phyloP scores from a whole-genome alignment of 2,888 invertebrate genomes.

The Tortrix viridana region DNA sequence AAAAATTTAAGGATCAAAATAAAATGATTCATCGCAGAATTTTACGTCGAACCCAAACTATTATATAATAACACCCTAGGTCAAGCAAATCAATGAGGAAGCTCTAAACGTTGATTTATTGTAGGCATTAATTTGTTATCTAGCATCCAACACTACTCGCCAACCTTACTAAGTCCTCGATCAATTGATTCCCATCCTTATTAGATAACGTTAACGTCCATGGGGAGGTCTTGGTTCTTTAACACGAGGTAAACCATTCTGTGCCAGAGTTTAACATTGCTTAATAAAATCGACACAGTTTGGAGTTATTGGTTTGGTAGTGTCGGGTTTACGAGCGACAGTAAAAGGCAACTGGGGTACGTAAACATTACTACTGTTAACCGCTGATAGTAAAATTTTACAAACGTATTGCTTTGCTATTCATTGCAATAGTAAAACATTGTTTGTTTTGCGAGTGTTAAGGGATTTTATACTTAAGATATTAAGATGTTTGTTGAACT shows the following conservation, averaged over 20 bases:
- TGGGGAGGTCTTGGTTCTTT: not conserved
- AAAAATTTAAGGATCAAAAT: no score
- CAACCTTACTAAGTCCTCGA: not conserved
- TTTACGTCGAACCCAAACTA: no score
- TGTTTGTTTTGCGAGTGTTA: conserved; percentile 5
- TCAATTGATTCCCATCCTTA: conserved; percentile 7
- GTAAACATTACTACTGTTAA: conserved; percentile 33
- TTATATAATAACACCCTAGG: conserved; percentile 38
- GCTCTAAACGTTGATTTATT: conserved; percentile 61
- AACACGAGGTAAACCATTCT: conserved; percentile 2
- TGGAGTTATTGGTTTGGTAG: no score
- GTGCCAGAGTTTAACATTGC: no score
- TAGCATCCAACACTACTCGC: conserved; percentile 38
- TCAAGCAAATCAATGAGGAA: conserved; percentile 67
- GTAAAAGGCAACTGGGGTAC: conserved; percentile 40
- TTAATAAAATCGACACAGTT: no score
- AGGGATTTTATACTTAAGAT: no score
- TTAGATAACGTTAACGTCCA: not conserved
- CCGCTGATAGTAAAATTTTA: conserved; percentile 16
- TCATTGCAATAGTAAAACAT: conserved; percentile 1
- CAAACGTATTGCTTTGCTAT: conserved; percentile 23
- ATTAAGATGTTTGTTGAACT: not conserved
- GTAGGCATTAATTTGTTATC: conserved; percentile 58
- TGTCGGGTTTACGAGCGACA: conserved; percentile 58
- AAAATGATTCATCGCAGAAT: no score